Evolutionary conservation across 2,888 invertebrate genomes (phyloP), one percentile per base, ranked within the genome.

Genomic region (Eupsilia transversa): DNA sequence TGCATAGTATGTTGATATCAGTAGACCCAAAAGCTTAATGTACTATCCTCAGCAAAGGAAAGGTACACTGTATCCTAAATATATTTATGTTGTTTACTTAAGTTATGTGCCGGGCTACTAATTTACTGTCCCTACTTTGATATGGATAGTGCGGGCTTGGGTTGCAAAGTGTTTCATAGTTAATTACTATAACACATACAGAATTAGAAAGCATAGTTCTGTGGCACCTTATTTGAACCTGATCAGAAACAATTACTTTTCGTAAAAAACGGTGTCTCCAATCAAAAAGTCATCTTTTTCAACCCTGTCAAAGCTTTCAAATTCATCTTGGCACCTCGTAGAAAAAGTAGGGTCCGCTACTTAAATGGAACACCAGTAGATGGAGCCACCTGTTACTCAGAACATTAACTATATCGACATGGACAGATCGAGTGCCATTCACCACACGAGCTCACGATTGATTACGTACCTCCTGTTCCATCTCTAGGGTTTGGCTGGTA

Each of bases 341-440:
- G 33, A 77, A 85, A 82, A 77, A 72, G 27, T 81, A 33, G 52
- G 69, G 68, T 72, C 41, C 12, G 84, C 52, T 66, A 72, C 82
- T 70, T 67, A 72, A 82, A 85, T 70, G 35, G 63, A 77, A 72
- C 67, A 70, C 82, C 82, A 72, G 68, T 82, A 82, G 82, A 77
- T 77, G 82, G 69, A 82, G 66, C 78, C 85, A 82, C 82, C 85
- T 82, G 82, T 82, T 82, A 82, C 82, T 64, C 46, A 20, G 72
- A 49, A 72, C 85, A 82, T 85, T 82, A 82, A 85, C 82, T 77
- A 82, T 67, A 57, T 64, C 57, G 82, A 85, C 82, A 69, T 64
- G 72, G 65, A 82, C 56, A 69, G 82, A 82, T 82, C 72, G 82
- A 67, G 69, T 85, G 82, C 82, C 85, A 85, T 82, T 85, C 72